Evolutionary conservation across 1,140 invertebrate genomes (phyloP), one percentile per base, ranked within the genome.

Genomic region (Zaprionus davidi): DNA sequence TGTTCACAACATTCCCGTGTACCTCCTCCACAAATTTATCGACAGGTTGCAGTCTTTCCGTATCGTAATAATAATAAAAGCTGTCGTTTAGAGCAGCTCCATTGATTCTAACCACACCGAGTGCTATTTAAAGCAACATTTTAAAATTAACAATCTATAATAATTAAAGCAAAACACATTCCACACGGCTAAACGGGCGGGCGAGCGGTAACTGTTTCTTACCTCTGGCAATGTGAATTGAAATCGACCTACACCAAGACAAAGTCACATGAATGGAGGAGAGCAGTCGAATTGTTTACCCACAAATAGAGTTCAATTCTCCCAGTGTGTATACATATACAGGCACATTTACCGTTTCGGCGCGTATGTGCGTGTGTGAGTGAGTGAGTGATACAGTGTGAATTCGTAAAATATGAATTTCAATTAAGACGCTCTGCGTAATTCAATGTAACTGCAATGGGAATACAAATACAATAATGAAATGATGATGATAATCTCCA

Each of bases 21-120:
- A 65, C 55, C 53, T 20, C 26, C 7, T 74, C 66, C 28, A 69
- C 12, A 6, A 26, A 38, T 41, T n/a, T 17, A 20, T 57, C 20
- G 36, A 24, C 46, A 51, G 7, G 17, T 13, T 36, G 51, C 26
- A 22, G 38, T 6, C 58, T 22, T 20, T 31, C 38, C 58, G 67
- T 36, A 15, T 76, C 53, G 72, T 82, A 75, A 63, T 85, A 55
- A 82, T 85, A 55, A 82, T 67, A 79, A 26, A 66, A 28, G 58
- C 69, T 85, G 26, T 65, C 69, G 70, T 90, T 84, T 64, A 90
- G 49, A 65, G 66, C 58, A 36, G 51, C 58, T 20, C 81, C 85
- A 79, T 90, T 76, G 74, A 84, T 81, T 76, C 65, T 66, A 67
- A 59, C 74, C 78, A 64, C 81, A 76, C 71, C 75, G 57, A 55